Base-by-base conservation (phyloP, 2,797 vertebrate genomes). In the Enteromius unitaeniatus region DNA sequence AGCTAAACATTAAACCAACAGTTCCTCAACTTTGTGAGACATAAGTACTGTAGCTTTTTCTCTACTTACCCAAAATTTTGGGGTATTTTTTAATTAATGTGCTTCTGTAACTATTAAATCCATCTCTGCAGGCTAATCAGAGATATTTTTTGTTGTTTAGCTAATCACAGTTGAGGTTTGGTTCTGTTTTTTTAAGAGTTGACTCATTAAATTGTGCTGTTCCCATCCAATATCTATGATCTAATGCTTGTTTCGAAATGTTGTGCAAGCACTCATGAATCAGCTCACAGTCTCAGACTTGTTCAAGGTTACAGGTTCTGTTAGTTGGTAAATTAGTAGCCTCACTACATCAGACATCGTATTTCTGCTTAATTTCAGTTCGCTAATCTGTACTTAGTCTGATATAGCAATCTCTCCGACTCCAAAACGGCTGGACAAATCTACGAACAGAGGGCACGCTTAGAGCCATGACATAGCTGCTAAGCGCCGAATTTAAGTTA, bases 61-160 rank as follows among this genome's bases (percentile, higher is more conserved):
- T 8, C 8, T 67, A 21, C 8, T 67, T 37, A 21, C 31, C 34
- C 31, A 37, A 67, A 67, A 21, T 31, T 26, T 31, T 67, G 17
- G 13, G n/a, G n/a, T n/a, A 67, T 47, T 51, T 31, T 17, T 11
- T 31, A 64, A 17, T 64, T 19, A 1, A 67, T 37, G 64, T 37
- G 31, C 15, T 34, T 65, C 28, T 9, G 31, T 8, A 21, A 21
- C 23, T 49, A n/a, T 14, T 67, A 4, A 34, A 17, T 34, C 2
- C 42, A 15, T 67, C 45, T 8, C 62, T 3, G 14, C 21, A 51
- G 77, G 21, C 4, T 65, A 34, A 37, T 79, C 28, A 67, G 23
- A 79, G 45, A 37, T 79, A 31, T 28, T n/a, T 58, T 78, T 31
- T 65, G 40, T 34, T 42, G 31, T 81, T 81, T 28, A n/a, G 37